Evolutionary conservation across 2,888 invertebrate genomes (phyloP).

Genomic region (Synanthedon andrenaeformis): DNA sequence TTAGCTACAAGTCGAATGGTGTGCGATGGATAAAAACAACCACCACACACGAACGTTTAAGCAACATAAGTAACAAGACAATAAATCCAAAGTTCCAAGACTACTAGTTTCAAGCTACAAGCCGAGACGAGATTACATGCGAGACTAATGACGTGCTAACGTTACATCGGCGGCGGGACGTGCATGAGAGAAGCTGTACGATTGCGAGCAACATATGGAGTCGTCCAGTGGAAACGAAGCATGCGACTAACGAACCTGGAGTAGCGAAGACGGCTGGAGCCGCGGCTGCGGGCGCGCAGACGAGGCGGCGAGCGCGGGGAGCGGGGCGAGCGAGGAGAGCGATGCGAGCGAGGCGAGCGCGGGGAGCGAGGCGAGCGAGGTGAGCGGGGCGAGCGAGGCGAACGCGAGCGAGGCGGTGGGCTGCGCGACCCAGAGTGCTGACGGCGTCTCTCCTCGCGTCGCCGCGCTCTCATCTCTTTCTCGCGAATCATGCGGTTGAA

Average conservation of each 20-base stretch:
- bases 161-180: too few species aligned
- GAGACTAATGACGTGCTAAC: too few species aligned
- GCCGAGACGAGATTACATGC: too few species aligned
- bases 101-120: too few species aligned
- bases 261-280: constrained; percentile 45
- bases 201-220: too few species aligned
- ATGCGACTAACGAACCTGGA: constrained; percentile 44
- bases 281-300: constrained; percentile 40
- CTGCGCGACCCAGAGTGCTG: constrained; percentile 26
- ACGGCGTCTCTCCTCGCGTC: constrained; percentile 73
- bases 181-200: too few species aligned
- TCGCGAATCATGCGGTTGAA: constrained; percentile 89
- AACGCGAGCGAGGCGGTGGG: constrained; percentile 11
- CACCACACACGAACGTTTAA: background rate
- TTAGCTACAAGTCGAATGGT: too few species aligned
- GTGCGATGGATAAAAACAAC: too few species aligned
- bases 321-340: constrained; percentile 8
- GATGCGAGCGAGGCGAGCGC: constrained; percentile 18
- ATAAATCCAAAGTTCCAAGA: too few species aligned
- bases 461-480: constrained; percentile 80
- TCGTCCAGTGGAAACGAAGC: background rate
- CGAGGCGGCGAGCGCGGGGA: constrained; percentile 23
- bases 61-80: background rate
- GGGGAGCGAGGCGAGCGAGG: constrained; percentile 30
- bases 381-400: constrained; percentile 10